These are phyloP conservation scores for Limnephilus lunatus DNA, from an alignment of 2,888 invertebrate genomes.

Conservation along the genomic window DNA sequence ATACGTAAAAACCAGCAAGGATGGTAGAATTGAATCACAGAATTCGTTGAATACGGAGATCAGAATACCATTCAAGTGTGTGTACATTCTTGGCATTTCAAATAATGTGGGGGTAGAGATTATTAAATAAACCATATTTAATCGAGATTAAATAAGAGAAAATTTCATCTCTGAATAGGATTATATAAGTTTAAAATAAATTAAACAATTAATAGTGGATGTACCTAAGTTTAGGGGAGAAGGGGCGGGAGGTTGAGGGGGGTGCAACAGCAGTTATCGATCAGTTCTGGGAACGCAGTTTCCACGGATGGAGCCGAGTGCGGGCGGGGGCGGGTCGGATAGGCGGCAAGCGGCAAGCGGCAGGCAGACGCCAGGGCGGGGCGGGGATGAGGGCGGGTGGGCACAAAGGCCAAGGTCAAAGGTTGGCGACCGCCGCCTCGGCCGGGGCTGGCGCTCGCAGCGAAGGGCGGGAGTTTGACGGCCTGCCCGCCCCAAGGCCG, in stretches of 20 bases:
- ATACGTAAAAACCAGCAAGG: not conserved
- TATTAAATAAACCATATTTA: not conserved
- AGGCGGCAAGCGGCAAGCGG: conserved; percentile 64
- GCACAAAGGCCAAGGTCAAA: conserved; percentile 69
- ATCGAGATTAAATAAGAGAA: not conserved
- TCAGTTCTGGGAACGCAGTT: conserved; percentile 51
- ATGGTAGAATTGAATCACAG: not conserved
- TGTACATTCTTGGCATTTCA: not conserved
- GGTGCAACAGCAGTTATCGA: conserved; percentile 51
- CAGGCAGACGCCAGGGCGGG: conserved; percentile 69
- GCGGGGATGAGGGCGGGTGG: conserved; percentile 72
- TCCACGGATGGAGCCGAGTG: conserved; percentile 48
- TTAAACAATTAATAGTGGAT: not conserved
- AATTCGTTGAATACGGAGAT: not conserved
- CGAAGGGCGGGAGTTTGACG: conserved; percentile 52
- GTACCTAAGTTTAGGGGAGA: not conserved
- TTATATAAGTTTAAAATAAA: not conserved
- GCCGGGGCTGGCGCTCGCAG: conserved; percentile 34
- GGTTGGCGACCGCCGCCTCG: conserved; percentile 57
- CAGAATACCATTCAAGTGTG: not conserved
- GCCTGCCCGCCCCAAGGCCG: conserved; percentile 53
- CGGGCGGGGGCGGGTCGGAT: conserved; percentile 63
- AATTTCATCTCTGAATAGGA: not conserved
- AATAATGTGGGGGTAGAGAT: not conserved
- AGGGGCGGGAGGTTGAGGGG: not conserved